Evolutionary conservation across 2,113 vertebrate genomes (phyloP).

Genomic region (Nyctereutes procyonoides): DNA sequence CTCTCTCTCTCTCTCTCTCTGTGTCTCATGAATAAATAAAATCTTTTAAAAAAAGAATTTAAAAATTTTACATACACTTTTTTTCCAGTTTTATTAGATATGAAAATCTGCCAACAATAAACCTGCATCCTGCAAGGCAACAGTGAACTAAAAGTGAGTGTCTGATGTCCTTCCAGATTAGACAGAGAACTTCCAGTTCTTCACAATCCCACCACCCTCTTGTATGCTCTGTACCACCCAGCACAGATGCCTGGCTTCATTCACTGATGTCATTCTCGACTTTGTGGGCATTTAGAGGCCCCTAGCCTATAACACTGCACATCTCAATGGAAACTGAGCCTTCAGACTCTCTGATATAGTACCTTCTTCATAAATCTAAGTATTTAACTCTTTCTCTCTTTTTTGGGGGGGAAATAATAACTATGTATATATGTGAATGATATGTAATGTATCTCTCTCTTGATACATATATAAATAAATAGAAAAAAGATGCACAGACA

Average conservation of each 20-base stretch:
- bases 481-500: not conserved
- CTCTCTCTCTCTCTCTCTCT: too few species aligned
- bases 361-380: not conserved
- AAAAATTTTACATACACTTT: not conserved
- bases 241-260: not conserved
- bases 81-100: not conserved
- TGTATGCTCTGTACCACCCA: too few species aligned
- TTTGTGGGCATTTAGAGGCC: not conserved
- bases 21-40: too few species aligned
- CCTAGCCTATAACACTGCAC: not conserved
- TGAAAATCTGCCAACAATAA: not conserved
- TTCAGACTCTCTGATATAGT: not conserved
- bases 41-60: too few species aligned
- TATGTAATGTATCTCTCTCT: not conserved
- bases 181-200: not conserved
- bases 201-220: fast-evolving
- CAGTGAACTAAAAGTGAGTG: not conserved
- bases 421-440: not conserved
- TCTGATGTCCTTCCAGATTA: not conserved
- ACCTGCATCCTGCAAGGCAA: not conserved
- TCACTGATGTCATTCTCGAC: not conserved
- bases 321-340: not conserved
- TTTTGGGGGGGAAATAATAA: not conserved
- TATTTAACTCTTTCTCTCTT: not conserved
- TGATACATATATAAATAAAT: not conserved